Conservation (phyloP, 2,113 vertebrate genomes). For the Pedionomus torquatus region DNA sequence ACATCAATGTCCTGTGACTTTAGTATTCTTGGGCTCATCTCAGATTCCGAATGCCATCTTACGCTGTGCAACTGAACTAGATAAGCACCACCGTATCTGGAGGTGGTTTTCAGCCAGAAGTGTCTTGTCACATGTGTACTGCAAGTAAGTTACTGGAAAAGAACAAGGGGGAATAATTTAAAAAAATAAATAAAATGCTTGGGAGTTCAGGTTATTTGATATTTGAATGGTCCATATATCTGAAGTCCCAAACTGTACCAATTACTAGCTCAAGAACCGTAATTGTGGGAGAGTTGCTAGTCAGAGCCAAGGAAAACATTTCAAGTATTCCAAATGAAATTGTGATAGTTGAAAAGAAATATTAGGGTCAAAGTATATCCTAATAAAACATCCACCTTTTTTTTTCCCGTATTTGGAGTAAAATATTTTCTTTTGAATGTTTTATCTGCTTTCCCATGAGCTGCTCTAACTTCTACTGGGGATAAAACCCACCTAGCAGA, state of each 20-base stretch:
- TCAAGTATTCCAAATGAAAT: not conserved
- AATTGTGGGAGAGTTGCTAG: not conserved
- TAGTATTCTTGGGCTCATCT: not conserved
- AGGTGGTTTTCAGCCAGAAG: not conserved
- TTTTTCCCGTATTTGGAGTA: not conserved
- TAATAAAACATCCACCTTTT: not conserved
- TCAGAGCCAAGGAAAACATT: not conserved
- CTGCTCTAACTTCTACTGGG: not conserved
- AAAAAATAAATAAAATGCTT: not conserved
- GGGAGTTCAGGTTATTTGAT: not conserved
- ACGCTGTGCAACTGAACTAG: not conserved
- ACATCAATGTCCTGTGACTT: not conserved
- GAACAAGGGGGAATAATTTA: not conserved
- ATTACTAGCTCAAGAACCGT: not conserved
- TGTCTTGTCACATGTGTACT: not conserved
- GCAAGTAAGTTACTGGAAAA: not conserved
- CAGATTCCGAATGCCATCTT: not conserved
- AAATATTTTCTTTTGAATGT: not conserved
- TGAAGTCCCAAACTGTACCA: not conserved
- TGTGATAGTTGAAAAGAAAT: not conserved
- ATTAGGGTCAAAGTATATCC: not conserved
- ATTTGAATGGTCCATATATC: not conserved
- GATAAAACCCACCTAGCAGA: accelerated
- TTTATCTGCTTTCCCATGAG: not conserved
- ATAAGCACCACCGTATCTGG: accelerated